Evolutionary conservation across 2,113 vertebrate species (phyloP).

Genomic region (Pleuronectes platessa): DNA sequence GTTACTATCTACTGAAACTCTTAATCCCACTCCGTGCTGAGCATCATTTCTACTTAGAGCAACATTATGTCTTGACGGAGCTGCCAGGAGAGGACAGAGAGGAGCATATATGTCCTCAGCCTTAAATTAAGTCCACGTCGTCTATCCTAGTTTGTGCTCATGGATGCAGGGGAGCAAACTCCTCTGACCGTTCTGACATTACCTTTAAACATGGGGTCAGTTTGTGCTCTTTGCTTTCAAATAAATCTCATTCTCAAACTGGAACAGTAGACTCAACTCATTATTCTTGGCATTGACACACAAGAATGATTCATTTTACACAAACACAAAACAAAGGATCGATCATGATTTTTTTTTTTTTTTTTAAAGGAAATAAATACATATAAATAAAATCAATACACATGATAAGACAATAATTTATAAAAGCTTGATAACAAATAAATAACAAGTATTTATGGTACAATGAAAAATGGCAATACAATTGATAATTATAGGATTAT

Average conservation of each 20-base stretch:
- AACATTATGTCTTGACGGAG: slow-evolving; percentile 12
- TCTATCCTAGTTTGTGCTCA: slow-evolving; percentile 4
- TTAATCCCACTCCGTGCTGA: not conserved
- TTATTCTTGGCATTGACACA: slow-evolving; percentile 16
- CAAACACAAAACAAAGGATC: slow-evolving; percentile 3
- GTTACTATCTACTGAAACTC: not conserved
- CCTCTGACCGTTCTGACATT: not conserved
- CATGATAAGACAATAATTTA: slow-evolving; percentile 20
- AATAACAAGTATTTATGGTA: slow-evolving; percentile 33
- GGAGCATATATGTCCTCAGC: not conserved
- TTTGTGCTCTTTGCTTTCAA: slow-evolving; percentile 19
- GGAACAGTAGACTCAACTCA: slow-evolving; percentile 14
- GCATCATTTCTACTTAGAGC: not conserved
- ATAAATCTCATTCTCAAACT: not conserved
- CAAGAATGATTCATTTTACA: not conserved
- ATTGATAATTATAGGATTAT: not conserved
- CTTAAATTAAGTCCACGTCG: not conserved
- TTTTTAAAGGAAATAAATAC: not conserved
- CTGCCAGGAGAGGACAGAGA: not conserved
- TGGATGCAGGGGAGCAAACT: slow-evolving; percentile 6
- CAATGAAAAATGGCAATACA: slow-evolving; percentile 23
- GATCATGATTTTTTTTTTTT: not conserved
- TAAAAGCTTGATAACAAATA: slow-evolving; percentile 31
- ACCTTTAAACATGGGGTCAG: not conserved
- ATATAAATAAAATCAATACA: slow-evolving; percentile 34